Conservation (phyloP, 2,797 vertebrate species). For the Phoeniculus purpureus region DNA sequence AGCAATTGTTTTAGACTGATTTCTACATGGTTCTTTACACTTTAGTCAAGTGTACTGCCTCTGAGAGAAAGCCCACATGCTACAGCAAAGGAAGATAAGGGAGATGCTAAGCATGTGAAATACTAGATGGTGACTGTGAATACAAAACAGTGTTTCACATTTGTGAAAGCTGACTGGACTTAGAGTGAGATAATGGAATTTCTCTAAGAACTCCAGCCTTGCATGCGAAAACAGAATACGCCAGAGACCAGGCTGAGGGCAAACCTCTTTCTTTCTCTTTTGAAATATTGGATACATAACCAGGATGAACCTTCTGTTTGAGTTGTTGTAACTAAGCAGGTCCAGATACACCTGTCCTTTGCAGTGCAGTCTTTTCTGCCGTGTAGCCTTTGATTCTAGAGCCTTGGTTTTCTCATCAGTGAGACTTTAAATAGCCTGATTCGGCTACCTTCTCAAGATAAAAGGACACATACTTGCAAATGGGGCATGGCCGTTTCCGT, state of each 20-base stretch:
- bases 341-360: neutral
- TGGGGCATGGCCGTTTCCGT: neutral
- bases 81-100: constrained; percentile 26
- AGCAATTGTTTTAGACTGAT: neutral
- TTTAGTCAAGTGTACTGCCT: neutral
- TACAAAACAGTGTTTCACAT: neutral
- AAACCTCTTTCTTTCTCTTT: neutral
- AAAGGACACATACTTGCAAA: neutral
- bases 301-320: neutral
- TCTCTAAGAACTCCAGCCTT: neutral
- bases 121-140: constrained; percentile 12
- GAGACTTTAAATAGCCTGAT: neutral
- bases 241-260: neutral
- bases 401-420: neutral
- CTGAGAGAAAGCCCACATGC: neutral
- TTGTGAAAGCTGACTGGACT: neutral
- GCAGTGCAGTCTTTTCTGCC: neutral
- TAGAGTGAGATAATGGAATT: neutral
- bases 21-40: neutral
- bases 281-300: neutral
- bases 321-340: neutral
- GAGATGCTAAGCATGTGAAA: neutral
- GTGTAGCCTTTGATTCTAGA: neutral
- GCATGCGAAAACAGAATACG: neutral
- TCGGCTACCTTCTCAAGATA: neutral